phyloP scores from a whole-genome alignment of 2,888 invertebrate species.

The Heliconius cydno region DNA sequence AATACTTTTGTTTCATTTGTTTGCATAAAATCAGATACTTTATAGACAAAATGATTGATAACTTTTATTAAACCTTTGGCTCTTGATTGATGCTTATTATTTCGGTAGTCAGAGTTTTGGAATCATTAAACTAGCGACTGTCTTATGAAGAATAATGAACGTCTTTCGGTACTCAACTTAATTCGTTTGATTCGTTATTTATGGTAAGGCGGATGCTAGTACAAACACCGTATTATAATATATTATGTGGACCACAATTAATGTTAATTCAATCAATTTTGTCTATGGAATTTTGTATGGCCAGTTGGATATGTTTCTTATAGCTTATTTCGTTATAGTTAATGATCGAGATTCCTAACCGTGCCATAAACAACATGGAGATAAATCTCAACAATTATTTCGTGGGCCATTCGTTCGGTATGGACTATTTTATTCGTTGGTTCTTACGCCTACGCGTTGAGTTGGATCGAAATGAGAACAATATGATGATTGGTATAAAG shows the following conservation, averaged over 20 bases:
- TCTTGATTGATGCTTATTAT: constrained; percentile 82
- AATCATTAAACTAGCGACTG: constrained; percentile 78
- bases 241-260: constrained; percentile 58
- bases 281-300: constrained; percentile 52
- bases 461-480: constrained; percentile 45
- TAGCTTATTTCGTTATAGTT: constrained; percentile 48
- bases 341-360: constrained; percentile 55
- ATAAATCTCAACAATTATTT: constrained; percentile 71
- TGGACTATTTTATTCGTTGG: constrained; percentile 64
- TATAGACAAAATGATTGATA: constrained; percentile 83
- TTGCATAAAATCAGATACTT: constrained; percentile 79
- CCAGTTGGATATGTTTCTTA: constrained; percentile 46
- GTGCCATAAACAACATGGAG: constrained; percentile 60
- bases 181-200: constrained; percentile 77
- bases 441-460: constrained; percentile 67
- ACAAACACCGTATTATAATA: constrained; percentile 64
- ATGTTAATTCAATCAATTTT: constrained; percentile 63
- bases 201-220: constrained; percentile 62
- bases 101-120: constrained; percentile 82
- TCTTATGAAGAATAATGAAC: constrained; percentile 81
- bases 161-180: constrained; percentile 77
- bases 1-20: constrained; percentile 73
- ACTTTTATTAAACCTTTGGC: constrained; percentile 76
- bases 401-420: constrained; percentile 60
- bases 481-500: constrained; percentile 35